These are phyloP conservation scores for Lepus americanus DNA, from an alignment of 2,113 vertebrate genomes.

Conservation along the genomic window DNA sequence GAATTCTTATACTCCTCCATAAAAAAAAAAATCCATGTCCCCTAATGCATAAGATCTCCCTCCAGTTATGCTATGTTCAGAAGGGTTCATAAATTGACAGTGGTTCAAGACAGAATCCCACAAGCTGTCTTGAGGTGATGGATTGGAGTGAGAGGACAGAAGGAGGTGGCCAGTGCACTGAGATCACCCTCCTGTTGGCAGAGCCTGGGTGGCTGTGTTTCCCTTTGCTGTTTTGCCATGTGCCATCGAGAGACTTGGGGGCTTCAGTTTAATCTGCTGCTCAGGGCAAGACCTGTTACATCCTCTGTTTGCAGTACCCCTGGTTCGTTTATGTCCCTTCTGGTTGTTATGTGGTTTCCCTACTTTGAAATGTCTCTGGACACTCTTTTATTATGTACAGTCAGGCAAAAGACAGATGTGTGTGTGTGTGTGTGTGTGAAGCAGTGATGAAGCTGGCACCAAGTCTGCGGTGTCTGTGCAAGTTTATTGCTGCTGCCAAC, in stretches of 20 bases:
- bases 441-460: conserved; percentile 83
- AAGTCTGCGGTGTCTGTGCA: conserved; percentile 86
- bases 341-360: conserved; percentile 81
- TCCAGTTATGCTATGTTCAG: not conserved
- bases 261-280: conserved; percentile 65
- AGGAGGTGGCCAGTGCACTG: conserved; percentile 47
- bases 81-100: not conserved
- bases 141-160: not conserved
- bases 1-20: not conserved
- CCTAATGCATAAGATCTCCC: not conserved
- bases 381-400: conserved; percentile 88
- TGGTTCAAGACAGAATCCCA: not conserved
- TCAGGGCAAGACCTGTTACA: conserved; percentile 74
- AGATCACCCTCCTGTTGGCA: conserved; percentile 48
- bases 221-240: conserved; percentile 68
- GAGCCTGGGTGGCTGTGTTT: conserved; percentile 43
- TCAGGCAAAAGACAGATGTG: conserved; percentile 83
- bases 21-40: not conserved
- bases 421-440: conserved; percentile 77
- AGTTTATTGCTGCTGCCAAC: conserved; percentile 89
- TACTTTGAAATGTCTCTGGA: conserved; percentile 84
- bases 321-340: conserved; percentile 83
- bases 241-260: conserved; percentile 80
- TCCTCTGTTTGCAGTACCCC: conserved; percentile 74
- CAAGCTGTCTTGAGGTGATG: not conserved